These are phyloP conservation scores for Drosophila sproati DNA, from an alignment of 1,140 invertebrate genomes.

Conservation along the genomic window DNA sequence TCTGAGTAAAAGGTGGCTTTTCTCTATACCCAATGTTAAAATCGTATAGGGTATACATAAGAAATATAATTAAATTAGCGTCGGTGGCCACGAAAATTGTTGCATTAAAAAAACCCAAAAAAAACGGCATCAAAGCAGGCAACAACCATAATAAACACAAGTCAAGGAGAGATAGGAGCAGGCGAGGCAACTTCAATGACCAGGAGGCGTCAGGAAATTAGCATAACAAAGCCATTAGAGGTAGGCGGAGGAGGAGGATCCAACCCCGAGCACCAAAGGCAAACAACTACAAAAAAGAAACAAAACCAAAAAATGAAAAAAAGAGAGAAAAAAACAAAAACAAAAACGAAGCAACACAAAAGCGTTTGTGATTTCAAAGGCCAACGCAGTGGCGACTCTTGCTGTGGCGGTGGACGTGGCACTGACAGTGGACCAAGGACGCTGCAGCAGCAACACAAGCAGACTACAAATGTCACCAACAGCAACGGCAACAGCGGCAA, in stretches of 20 bases:
- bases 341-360: constrained; percentile 3
- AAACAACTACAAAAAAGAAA: neutral
- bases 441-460: constrained; percentile 41
- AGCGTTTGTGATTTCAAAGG: constrained; percentile 72
- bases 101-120: constrained; percentile 42
- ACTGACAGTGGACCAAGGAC: constrained; percentile 61
- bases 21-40: neutral
- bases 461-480: constrained; percentile 67
- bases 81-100: constrained; percentile 35
- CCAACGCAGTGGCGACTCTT: constrained; percentile 30
- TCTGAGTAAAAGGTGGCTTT: neutral
- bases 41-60: constrained; percentile 15
- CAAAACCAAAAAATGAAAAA: neutral
- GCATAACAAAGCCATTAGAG: constrained; percentile 79
- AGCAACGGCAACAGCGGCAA: constrained; percentile 27
- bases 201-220: constrained; percentile 77
- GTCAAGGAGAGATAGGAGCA: neutral
- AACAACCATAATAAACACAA: constrained; percentile 24
- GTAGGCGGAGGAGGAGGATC: constrained; percentile 27
- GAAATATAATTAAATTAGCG: constrained; percentile 71
- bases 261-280: constrained; percentile 3
- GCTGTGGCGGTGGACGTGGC: constrained; percentile 33
- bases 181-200: constrained; percentile 57
- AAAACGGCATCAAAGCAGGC: constrained; percentile 46
- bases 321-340: neutral